phyloP scores from a whole-genome alignment of 2,888 invertebrate species.

The Lasioglossum oenotherae region DNA sequence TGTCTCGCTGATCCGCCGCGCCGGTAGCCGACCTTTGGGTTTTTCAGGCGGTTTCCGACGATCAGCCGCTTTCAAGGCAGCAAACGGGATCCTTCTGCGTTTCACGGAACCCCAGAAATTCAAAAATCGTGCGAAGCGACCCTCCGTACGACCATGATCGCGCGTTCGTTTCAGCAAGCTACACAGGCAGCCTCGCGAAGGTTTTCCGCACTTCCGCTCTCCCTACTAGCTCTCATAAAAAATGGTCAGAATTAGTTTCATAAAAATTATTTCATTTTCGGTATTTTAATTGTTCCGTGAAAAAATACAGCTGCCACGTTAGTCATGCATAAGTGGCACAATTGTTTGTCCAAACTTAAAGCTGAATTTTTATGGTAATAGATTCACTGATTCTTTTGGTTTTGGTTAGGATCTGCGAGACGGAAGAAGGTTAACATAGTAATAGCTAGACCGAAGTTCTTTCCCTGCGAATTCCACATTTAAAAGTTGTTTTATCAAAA shows the following conservation, averaged over 20 bases:
- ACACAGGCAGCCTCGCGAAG: neutral
- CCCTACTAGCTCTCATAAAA: neutral
- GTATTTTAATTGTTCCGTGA: neutral
- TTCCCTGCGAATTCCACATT: neutral
- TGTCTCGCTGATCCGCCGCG: slow-evolving; percentile 57
- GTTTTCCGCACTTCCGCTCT: neutral
- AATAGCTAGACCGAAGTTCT: neutral
- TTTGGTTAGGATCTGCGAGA: neutral
- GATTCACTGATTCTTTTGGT: neutral
- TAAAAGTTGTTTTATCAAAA: neutral
- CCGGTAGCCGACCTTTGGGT: slow-evolving; percentile 58
- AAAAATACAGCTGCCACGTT: neutral
- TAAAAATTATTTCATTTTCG: neutral
- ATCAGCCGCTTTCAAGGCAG: neutral
- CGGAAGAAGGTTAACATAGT: neutral
- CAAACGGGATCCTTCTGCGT: neutral
- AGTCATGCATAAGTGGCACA: neutral
- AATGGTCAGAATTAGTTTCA: neutral
- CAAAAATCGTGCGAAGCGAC: slow-evolving; percentile 10
- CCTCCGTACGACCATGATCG: neutral
- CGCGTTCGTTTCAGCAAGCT: neutral
- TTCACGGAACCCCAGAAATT: slow-evolving; percentile 1
- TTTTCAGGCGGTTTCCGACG: slow-evolving; percentile 41
- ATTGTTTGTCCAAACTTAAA: neutral
- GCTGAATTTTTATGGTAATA: neutral